phyloP scores from a whole-genome alignment of 2,113 vertebrate species.

The Columba livia region DNA sequence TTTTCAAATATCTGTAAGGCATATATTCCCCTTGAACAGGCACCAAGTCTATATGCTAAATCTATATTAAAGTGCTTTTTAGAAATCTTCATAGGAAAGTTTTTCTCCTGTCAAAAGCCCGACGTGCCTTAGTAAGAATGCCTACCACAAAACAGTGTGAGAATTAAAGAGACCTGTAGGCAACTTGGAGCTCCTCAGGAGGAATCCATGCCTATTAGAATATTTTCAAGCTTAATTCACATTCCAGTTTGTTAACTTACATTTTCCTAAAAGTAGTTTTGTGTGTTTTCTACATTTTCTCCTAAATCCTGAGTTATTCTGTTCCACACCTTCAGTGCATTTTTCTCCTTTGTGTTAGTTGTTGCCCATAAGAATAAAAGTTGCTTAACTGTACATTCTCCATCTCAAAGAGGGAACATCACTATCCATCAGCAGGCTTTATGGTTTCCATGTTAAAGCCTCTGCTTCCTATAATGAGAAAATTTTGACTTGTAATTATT shows the following conservation, averaged over 20 bases:
- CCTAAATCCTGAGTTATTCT: not conserved
- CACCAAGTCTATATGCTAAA: not conserved
- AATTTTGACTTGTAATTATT: not conserved
- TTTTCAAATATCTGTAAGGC: not conserved
- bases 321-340: not conserved
- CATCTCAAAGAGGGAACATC: not conserved
- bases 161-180: not conserved
- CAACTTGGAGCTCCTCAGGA: not conserved
- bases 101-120: not conserved
- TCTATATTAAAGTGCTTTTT: not conserved
- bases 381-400: not conserved
- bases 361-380: not conserved
- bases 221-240: not conserved
- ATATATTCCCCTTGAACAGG: not conserved
- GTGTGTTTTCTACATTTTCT: not conserved
- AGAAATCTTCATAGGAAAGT: not conserved
- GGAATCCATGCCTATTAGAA: not conserved
- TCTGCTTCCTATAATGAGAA: not conserved
- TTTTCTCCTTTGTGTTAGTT: not conserved
- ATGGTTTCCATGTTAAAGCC: not conserved
- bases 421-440: not conserved
- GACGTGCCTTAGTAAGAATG: not conserved
- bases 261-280: not conserved
- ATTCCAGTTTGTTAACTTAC: not conserved
- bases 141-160: not conserved